Base-by-base conservation (phyloP, 2,797 vertebrate species). In the Characodon lateralis region DNA sequence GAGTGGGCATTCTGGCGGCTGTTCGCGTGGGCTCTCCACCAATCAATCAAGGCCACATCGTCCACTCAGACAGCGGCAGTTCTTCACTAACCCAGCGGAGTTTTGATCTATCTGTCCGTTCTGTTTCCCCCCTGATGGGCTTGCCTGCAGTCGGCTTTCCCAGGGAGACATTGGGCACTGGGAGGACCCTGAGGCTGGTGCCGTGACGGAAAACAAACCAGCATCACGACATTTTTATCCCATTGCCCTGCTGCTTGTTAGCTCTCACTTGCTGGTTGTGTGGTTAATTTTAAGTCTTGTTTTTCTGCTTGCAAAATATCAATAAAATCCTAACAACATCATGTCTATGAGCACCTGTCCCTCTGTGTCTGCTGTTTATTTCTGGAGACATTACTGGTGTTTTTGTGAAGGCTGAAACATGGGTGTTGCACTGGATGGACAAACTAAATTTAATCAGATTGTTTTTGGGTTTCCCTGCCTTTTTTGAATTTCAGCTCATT, bases 221-320 rank as follows among this genome's bases (percentile, higher is more conserved):
- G 97, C 98, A 89, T 98, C 98, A 86, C 97, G 98, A 91, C 98
- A 99, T 97, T 99, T 99, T 98, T 99, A 99, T 91, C 98, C 98
- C 92, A 98, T 99, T 94, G 98, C 98, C 93, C 96, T 99, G 95
- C 97, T 99, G 94, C 98, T 99, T 82, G 98, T 99, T 97, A 99
- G 98, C 96, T 99, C 98, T 72, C 98, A 99, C 94, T 95, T 99
- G 95, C 97, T 99, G 95, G 98, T 99, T 71, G 98, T 99, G 95
- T 99, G 98, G 98, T 97, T 99, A 93, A 99, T 99, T 96, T 96
- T 99, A 97, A 99, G 98, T 98, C 98, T 99, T 92, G 98, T 99
- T 89, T 97, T 99, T 96, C 96, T 99, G 94, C 97, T 99, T 97
- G 98, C 98, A 96, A 99, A 99, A 97, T 99, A 99, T 95, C 98